Evolutionary conservation across 2,113 vertebrate species (phyloP).

Genomic region (Stomatorhinus ivindoensis): DNA sequence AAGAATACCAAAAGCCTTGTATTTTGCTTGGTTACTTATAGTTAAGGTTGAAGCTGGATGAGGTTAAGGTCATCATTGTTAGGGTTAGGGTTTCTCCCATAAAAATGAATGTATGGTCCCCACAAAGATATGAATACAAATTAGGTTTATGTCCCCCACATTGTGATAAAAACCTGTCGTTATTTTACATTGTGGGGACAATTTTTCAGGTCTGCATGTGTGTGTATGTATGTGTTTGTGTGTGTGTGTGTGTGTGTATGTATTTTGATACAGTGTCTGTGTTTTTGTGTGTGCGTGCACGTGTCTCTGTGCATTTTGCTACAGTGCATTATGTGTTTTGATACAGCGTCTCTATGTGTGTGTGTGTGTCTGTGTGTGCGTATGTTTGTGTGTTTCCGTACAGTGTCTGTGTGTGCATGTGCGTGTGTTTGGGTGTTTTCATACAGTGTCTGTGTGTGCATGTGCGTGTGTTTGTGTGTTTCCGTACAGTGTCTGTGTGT

Average conservation of each 20-base stretch:
- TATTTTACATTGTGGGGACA: neutral
- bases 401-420: conserved; percentile 21
- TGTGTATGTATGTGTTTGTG: no score
- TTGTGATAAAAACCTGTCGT: neutral
- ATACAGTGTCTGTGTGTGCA: neutral
- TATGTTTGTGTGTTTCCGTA: neutral
- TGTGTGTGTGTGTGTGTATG: neutral
- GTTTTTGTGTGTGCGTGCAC: neutral
- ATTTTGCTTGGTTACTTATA: neutral
- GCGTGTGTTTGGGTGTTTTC: neutral
- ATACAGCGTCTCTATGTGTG: conserved; percentile 20
- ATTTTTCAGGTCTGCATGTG: no score
- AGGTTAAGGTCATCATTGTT: no score
- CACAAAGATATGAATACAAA: no score
- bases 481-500: conserved; percentile 33
- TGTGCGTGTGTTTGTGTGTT: conserved; percentile 11
- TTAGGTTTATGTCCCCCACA: neutral
- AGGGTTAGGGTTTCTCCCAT: no score
- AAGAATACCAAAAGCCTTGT: neutral
- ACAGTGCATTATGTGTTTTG: conserved; percentile 14
- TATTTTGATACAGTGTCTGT: conserved; percentile 15
- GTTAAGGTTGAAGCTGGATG: no score
- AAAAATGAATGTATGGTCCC: no score
- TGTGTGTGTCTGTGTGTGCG: neutral
- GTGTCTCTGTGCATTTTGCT: neutral